Evolutionary conservation across 2,113 vertebrate species (phyloP).

Genomic region (Catharus bicknelli): DNA sequence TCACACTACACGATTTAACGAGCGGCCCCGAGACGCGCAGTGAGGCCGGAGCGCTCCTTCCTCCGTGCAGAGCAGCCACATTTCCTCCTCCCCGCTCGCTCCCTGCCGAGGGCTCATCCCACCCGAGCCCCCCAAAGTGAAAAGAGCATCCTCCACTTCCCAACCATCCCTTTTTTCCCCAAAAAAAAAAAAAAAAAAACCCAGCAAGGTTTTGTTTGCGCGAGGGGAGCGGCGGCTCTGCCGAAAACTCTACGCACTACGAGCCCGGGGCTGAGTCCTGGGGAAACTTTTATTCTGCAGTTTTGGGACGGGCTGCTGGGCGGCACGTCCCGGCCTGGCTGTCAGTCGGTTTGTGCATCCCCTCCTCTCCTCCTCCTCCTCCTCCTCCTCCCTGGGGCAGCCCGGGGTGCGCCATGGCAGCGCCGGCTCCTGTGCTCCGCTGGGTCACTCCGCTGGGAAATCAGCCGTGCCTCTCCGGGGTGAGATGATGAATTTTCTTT

Average conservation of each 20-base stretch:
- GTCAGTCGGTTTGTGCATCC: conserved; percentile 37
- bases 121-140: neutral
- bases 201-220: conserved; percentile 20
- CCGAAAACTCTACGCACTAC: conserved; percentile 67
- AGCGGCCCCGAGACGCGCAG: neutral
- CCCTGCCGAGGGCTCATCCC: neutral
- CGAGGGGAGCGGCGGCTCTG: conserved; percentile 51
- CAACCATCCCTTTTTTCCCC: fast-evolving
- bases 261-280: conserved; percentile 76
- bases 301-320: conserved; percentile 87
- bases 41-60: neutral
- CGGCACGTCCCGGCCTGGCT: conserved; percentile 77
- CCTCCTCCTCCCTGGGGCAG: neutral
- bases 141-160: neutral
- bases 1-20: neutral
- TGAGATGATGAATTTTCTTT: neutral
- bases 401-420: neutral
- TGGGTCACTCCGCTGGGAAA: neutral
- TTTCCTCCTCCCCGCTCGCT: neutral
- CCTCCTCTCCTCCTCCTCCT: neutral
- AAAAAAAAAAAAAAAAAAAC: no score
- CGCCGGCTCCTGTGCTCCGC: neutral
- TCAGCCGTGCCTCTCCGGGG: conserved; percentile 16
- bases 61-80: neutral
- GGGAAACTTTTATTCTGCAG: conserved; percentile 75